Base-by-base conservation (phyloP, 2,113 vertebrate species). In the Buteo buteo region DNA sequence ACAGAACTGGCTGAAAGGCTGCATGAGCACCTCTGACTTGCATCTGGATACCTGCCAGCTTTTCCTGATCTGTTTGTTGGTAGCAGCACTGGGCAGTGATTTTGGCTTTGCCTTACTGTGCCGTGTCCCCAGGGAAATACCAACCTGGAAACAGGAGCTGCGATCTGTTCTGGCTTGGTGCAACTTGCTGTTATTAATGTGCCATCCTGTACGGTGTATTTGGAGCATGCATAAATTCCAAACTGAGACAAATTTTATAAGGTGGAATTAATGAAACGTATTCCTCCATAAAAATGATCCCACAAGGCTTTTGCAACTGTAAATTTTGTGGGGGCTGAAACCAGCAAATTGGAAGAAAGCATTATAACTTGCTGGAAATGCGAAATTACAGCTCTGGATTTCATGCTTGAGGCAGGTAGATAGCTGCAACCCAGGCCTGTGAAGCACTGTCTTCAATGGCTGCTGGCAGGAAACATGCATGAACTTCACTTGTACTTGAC, bases 401-500 rank as follows among this genome's bases (percentile, higher is more conserved):
- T 55, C 20, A 4, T 22, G 25, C 71, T 45, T 6, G 6, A 29
- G 81, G 69, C 54, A 67, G 66, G 47, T 6, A 42, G 40, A 8
- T 26, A 61, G 67, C 76, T 45, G 76, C 76, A 67, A 4, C 44
- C 26, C 47, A 22, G 47, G 47, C 11, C 34, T 25, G 38, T 5
- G 59, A 34, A 69, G 77, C n/a, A 2, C 34, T 19, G 19, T 8
- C 4, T 3, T 28, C 20, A 3, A 2, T 16, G 58, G 69, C 47
- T 83, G 47, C 32, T 0, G 2, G n/a, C n/a, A 32, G 62, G 79
- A 59, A 44, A n/a, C 2, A 26, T 11, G 38, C 66, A 3, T 0
- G 2, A 28, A 4, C 31, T 44, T 47, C 66, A 14, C 36, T 44
- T 57, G 9, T 16, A 28, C 44, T 15, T 25, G 12, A 16, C 62